phyloP scores from a whole-genome alignment of 2,113 vertebrate species.

The Solea solea region DNA sequence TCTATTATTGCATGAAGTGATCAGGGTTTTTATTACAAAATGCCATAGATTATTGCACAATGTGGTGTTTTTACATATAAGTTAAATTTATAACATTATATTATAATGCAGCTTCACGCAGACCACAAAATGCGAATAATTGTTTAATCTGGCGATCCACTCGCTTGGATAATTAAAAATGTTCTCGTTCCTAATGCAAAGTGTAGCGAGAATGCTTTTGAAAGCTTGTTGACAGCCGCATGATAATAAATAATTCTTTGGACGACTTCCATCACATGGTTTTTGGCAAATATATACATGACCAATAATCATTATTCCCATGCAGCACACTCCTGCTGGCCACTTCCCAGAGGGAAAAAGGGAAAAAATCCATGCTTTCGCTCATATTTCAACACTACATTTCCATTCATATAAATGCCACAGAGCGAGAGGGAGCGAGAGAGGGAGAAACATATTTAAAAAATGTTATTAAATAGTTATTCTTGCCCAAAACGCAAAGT shows the following conservation, averaged over 20 bases:
- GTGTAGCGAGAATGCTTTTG: slow-evolving; percentile 4
- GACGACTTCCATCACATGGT: slow-evolving; percentile 30
- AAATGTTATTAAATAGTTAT: slow-evolving; percentile 11
- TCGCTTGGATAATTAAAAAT: background rate
- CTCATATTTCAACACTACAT: slow-evolving; percentile 44
- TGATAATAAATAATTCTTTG: slow-evolving; percentile 54
- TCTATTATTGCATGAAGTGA: no score
- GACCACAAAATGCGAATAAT: background rate
- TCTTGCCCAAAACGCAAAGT: slow-evolving; percentile 12
- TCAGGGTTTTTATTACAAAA: no score
- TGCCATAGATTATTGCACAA: no score
- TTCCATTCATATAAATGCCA: slow-evolving; percentile 11
- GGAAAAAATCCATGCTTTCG: slow-evolving; percentile 28
- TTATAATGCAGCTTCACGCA: no score
- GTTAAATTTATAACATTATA: no score
- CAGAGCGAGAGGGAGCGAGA: background rate
- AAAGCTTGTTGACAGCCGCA: slow-evolving; percentile 31
- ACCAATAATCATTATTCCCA: slow-evolving; percentile 54
- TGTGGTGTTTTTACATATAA: no score
- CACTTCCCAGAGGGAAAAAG: slow-evolving; percentile 30
- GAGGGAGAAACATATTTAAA: no score
- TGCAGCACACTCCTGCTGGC: slow-evolving; percentile 25
- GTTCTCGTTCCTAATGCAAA: background rate
- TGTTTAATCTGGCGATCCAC: slow-evolving; percentile 13
- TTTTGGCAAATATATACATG: slow-evolving; percentile 46